Evolutionary conservation across 1,140 invertebrate genomes (phyloP).

Genomic region (Zaprionus taronus): DNA sequence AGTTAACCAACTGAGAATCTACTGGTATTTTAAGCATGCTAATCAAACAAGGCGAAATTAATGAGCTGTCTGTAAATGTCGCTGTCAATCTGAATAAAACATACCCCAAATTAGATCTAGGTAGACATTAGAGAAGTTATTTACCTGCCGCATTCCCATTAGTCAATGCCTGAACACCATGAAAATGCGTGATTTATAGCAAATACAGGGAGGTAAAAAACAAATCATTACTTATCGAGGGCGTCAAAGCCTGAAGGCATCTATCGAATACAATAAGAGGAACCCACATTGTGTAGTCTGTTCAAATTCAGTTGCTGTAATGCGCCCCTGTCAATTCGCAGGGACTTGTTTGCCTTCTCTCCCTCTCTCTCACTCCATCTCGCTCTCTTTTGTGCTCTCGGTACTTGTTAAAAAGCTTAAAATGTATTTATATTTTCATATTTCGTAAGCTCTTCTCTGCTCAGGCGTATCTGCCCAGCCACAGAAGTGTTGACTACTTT

Average conservation of each 20-base stretch:
- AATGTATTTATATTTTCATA: background rate
- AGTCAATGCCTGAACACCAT: background rate
- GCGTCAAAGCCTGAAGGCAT: slow-evolving; percentile 38
- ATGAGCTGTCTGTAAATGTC: background rate
- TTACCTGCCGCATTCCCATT: background rate
- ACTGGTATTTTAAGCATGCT: background rate
- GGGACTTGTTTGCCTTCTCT: background rate
- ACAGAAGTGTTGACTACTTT: slow-evolving; percentile 35
- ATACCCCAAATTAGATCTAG: background rate
- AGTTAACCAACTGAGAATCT: background rate
- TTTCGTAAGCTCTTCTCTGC: background rate
- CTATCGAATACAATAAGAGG: slow-evolving; percentile 18
- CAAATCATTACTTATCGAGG: slow-evolving; percentile 76
- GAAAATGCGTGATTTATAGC: background rate
- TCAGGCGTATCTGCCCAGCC: background rate
- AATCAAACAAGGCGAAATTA: background rate
- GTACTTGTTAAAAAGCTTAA: background rate
- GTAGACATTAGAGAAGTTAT: background rate
- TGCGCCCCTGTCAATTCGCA: background rate
- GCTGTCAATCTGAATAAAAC: background rate
- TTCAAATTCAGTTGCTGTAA: background rate
- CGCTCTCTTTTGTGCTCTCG: background rate
- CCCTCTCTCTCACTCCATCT: background rate
- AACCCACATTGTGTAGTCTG: slow-evolving; percentile 2
- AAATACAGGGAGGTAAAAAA: background rate